Percentiles rank a stretch among this genome's conserved stretches.
Evolutionary conservation across 2,113 vertebrate species (phyloP).

Genomic region (Pterocles burchelli): DNA sequence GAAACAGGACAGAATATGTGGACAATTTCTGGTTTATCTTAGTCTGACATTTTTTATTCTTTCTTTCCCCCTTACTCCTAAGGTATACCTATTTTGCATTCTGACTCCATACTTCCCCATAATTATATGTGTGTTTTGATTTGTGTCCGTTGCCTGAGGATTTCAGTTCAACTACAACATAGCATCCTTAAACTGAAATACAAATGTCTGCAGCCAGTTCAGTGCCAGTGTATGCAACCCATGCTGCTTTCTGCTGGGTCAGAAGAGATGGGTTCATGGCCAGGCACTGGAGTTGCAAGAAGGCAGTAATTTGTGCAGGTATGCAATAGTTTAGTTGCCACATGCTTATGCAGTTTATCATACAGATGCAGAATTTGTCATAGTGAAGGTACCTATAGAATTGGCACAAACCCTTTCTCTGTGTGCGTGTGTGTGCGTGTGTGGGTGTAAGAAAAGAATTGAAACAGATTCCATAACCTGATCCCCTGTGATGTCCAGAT

Average conservation of each 20-base stretch:
- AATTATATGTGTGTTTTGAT: constrained; percentile 2
- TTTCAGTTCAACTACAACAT: not conserved
- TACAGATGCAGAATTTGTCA: not conserved
- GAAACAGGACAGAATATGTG: not conserved
- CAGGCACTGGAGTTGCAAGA: not conserved
- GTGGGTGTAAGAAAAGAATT: not conserved
- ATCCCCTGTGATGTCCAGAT: not conserved
- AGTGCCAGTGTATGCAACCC: rapidly evolving
- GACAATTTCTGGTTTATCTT: not conserved
- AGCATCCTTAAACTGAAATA: not conserved
- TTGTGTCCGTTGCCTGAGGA: not conserved
- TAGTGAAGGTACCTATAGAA: not conserved
- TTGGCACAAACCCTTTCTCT: not conserved
- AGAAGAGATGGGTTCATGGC: not conserved
- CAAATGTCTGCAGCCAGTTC: not conserved
- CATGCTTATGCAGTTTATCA: not conserved
- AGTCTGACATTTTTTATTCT: not conserved
- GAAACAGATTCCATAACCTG: not conserved
- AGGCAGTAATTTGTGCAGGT: not conserved
- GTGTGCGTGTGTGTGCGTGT: not conserved
- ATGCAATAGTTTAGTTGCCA: not conserved
- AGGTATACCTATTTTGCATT: not conserved
- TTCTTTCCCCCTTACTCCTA: not conserved
- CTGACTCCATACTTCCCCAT: not conserved
- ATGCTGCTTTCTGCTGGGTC: not conserved